Evolutionary conservation across 2,888 invertebrate species (phyloP), one percentile per base, ranked within the genome.

Genomic region (Phengaris arion): DNA sequence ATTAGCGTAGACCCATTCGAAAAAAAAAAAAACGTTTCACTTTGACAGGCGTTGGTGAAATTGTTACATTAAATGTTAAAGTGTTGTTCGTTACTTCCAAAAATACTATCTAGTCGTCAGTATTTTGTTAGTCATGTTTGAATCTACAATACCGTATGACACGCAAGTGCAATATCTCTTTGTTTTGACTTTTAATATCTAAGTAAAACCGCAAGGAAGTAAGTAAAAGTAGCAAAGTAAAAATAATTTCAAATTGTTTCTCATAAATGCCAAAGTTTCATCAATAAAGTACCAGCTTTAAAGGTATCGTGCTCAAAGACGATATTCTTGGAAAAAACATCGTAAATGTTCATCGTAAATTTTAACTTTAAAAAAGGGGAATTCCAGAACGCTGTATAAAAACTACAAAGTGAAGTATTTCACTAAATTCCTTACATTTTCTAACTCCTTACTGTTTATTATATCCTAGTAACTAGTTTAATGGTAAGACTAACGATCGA

Each of bases 251-350:
- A 64, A 45, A 64, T 45, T 45, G 35, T 64, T 45, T 64, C 22
- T 22, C 64, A 59, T 22, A 22, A 48, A 22, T 22, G 35, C 2
- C 35, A 64, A 64, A 64, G 64, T 64, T 64, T 13, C 64, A 64
- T 64, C 35, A 64, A 64, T 64, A 64, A 64, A 64, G 64, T 35
- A 64, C 6, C 64, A 64, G 64, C 35, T 45, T 64, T 64, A 35
- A 22, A 6, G 59, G 59, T 64, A 45, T 64, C 64, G 45, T 64
- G 64, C 15, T 64, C 35, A 45, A 64, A 64, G 64, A 64, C 45
- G 45, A 64, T 64, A 35, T 64, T 64, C 64, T 12, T 0, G 12
- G 45, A 64, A 64, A 35, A 59, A 35, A 12, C 35, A 35, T 35
- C 22, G 22, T 35, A 6, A 64, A 64, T 64, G 35, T 64, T 35